phyloP scores from a whole-genome alignment of 2,888 invertebrate genomes.

The Cantharis nigra region DNA sequence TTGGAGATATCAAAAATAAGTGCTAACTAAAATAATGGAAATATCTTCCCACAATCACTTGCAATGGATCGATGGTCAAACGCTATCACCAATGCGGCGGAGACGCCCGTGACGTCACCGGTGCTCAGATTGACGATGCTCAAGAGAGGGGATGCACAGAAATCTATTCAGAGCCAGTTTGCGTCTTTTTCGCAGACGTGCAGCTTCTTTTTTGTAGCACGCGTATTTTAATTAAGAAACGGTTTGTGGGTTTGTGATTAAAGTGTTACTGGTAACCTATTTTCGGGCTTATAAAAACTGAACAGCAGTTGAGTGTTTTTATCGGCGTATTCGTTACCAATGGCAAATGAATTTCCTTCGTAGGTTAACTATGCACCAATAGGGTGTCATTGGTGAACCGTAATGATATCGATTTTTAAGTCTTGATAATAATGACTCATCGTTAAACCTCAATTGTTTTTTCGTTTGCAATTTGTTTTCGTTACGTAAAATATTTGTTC shows the following conservation, averaged over 20 bases:
- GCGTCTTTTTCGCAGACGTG: constrained; percentile 16
- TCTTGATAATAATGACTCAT: background rate
- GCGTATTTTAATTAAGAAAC: background rate
- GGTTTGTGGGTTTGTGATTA: background rate
- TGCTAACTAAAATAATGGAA: background rate
- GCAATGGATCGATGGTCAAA: constrained; percentile 34
- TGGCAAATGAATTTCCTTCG: background rate
- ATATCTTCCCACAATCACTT: constrained; percentile 33
- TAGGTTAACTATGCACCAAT: background rate
- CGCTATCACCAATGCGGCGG: constrained; percentile 42
- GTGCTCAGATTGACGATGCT: constrained; percentile 47
- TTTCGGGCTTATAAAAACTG: background rate
- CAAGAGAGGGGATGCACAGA: constrained; percentile 16
- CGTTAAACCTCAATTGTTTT: background rate
- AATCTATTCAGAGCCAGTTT: constrained; percentile 26
- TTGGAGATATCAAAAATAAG: background rate
- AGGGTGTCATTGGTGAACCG: background rate
- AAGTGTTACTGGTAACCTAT: background rate
- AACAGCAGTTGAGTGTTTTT: background rate
- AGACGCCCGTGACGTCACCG: constrained; percentile 55
- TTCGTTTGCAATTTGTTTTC: background rate
- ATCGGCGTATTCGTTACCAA: background rate
- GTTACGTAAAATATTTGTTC: background rate
- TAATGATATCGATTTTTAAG: constrained; percentile 3
- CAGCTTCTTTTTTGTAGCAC: background rate